Conservation (phyloP, 2,888 invertebrate species). For the Melanophora roralis region DNA sequence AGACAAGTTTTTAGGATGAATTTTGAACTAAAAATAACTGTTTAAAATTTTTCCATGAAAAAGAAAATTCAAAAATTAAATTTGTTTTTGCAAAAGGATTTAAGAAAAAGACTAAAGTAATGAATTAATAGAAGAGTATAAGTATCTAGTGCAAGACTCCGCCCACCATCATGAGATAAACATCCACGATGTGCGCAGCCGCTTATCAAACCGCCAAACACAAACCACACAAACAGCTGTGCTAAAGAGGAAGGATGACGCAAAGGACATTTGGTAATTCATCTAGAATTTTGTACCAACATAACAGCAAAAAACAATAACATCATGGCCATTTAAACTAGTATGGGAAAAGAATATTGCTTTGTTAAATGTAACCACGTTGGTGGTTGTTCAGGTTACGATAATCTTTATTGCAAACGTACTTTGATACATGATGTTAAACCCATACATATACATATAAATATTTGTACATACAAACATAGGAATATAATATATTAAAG, state of each 20-base stretch:
- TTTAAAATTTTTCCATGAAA: too few species aligned
- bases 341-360: conserved; percentile 13
- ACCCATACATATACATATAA: not conserved
- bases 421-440: not conserved
- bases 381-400: conserved; percentile 49
- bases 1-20: too few species aligned
- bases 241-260: conserved; percentile 64
- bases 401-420: conserved; percentile 37
- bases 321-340: not conserved
- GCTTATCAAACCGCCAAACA: conserved; percentile 59
- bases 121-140: conserved; percentile 41
- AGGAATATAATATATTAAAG: not conserved
- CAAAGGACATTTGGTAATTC: conserved; percentile 42
- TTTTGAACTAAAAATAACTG: not conserved
- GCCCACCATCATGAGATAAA: conserved; percentile 66
- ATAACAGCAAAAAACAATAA: conserved; percentile 36
- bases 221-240: conserved; percentile 63
- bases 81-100: too few species aligned
- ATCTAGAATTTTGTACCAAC: conserved; percentile 60
- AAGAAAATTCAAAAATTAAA: too few species aligned
- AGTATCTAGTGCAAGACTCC: conserved; percentile 69
- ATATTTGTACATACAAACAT: not conserved
- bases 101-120: not conserved
- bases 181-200: conserved; percentile 54
- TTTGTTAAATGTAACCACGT: conserved; percentile 46